These are phyloP conservation scores for Apogon talboti DNA, from an alignment of 2,797 vertebrate species.

Conservation along the genomic window DNA sequence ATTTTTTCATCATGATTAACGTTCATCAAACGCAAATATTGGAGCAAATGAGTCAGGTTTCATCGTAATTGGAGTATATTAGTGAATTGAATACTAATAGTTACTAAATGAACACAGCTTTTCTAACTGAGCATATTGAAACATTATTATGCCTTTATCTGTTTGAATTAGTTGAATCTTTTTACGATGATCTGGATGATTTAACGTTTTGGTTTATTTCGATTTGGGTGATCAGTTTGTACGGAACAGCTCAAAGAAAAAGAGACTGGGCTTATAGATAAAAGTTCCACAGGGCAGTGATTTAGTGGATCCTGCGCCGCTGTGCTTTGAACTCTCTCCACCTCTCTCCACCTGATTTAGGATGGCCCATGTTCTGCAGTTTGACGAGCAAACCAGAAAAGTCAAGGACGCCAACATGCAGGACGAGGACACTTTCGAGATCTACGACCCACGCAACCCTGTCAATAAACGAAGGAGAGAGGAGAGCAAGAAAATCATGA, in stretches of 20 bases:
- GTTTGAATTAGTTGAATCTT: too few species aligned
- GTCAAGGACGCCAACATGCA: slow-evolving; percentile 97
- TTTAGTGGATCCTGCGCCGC: slow-evolving; percentile 55
- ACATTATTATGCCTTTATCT: too few species aligned
- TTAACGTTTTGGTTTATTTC: too few species aligned
- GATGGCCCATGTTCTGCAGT: slow-evolving; percentile 96
- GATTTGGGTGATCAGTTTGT: not conserved
- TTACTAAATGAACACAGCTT: too few species aligned
- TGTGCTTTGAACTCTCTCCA: slow-evolving; percentile 58
- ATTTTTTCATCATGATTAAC: too few species aligned
- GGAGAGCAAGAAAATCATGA: slow-evolving; percentile 98
- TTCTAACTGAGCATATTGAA: too few species aligned
- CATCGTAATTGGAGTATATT: too few species aligned
- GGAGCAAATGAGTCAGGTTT: too few species aligned
- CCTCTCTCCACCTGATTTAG: slow-evolving; percentile 78
- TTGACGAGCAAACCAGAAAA: slow-evolving; percentile 95
- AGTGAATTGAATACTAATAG: too few species aligned
- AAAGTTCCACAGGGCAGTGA: slow-evolving; percentile 44
- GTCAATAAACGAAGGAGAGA: slow-evolving; percentile 96
- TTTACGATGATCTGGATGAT: too few species aligned
- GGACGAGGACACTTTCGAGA: slow-evolving; percentile 98
- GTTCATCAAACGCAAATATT: too few species aligned
- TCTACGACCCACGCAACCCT: slow-evolving; percentile 97
- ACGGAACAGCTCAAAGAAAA: slow-evolving; percentile 2
- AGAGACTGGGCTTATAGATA: not conserved